These are phyloP conservation scores for Bradynema listronoti DNA, from an alignment of 1,140 invertebrate species.

Conservation along the genomic window DNA sequence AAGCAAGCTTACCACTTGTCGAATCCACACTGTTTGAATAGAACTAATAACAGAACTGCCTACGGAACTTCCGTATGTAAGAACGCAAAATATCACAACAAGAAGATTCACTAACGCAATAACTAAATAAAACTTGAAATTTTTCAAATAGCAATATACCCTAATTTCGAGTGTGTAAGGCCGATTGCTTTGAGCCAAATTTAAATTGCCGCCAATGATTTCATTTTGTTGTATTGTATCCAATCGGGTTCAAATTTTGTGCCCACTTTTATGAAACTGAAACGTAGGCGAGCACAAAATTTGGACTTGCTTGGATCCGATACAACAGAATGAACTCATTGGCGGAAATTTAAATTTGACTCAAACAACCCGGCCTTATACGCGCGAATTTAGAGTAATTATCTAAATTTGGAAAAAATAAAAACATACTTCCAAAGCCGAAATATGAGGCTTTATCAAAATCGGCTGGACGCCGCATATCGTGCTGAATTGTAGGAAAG, in stretches of 20 bases:
- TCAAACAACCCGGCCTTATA: too few species aligned
- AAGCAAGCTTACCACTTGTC: constrained; percentile 52
- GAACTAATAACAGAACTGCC: constrained; percentile 54
- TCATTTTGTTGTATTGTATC: too few species aligned
- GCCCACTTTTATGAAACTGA: too few species aligned
- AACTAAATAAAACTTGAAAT: constrained; percentile 36
- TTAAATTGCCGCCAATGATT: too few species aligned
- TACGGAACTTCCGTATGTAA: constrained; percentile 52
- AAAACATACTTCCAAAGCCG: background rate
- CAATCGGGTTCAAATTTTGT: too few species aligned
- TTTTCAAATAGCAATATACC: constrained; percentile 15
- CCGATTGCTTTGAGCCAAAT: too few species aligned
- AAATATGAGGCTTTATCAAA: background rate
- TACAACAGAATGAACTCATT: too few species aligned
- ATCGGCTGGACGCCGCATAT: background rate
- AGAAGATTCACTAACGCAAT: constrained; percentile 51
- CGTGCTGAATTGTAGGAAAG: constrained; percentile 5
- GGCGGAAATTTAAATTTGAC: too few species aligned
- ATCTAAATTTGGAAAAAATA: background rate
- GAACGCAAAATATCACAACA: constrained; percentile 45
- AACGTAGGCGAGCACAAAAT: too few species aligned
- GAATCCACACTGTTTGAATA: constrained; percentile 49
- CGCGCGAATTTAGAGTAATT: too few species aligned
- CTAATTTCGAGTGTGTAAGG: too few species aligned
- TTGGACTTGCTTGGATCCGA: too few species aligned